Evolutionary conservation across 2,113 vertebrate species (phyloP).

Genomic region (Pseudopipra pipra): DNA sequence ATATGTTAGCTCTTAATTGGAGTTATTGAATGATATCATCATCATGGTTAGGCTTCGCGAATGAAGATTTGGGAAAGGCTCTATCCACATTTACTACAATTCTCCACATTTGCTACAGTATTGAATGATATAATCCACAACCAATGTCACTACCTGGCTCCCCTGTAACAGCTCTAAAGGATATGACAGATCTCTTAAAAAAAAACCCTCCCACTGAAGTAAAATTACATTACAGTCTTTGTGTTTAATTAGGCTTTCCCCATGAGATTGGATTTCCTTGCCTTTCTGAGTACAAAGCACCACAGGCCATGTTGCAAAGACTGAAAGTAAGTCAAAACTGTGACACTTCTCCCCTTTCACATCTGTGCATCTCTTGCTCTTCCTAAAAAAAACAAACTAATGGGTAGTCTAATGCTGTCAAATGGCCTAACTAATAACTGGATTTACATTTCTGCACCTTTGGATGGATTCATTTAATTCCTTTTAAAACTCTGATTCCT

Average conservation of each 20-base stretch:
- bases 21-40: neutral
- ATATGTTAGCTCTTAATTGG: neutral
- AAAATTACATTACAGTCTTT: neutral
- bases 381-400: neutral
- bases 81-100: no score
- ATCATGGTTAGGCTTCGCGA: no score
- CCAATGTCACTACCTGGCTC: neutral
- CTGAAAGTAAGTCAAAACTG: neutral
- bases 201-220: neutral
- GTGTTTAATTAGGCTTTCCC: neutral
- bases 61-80: no score
- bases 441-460: constrained; percentile 46
- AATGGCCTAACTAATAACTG: neutral
- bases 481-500: constrained; percentile 29
- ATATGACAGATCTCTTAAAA: neutral
- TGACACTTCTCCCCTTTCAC: neutral
- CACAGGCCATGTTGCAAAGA: neutral
- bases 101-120: neutral
- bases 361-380: neutral
- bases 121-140: neutral
- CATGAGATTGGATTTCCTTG: neutral
- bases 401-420: neutral
- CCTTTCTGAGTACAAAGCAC: neutral
- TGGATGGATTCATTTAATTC: neutral
- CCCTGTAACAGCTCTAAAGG: neutral